Base-by-base conservation (phyloP, 2,797 vertebrate species). In the Passerculus sandwichensis region DNA sequence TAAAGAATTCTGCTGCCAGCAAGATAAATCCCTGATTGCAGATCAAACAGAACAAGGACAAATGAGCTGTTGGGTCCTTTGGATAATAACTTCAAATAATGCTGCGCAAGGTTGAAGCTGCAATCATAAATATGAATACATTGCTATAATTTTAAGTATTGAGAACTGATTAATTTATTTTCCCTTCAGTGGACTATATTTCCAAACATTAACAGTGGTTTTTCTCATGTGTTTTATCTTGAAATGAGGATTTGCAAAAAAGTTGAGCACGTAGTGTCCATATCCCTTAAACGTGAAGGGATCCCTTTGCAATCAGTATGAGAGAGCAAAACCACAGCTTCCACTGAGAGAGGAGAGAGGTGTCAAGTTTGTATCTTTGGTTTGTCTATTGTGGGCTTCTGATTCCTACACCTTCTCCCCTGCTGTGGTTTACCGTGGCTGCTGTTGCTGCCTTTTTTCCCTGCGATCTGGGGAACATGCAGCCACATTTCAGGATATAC, bases 261-360 rank as follows among this genome's bases (percentile, higher is more conserved):
- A 23, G 22, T 20, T 53, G 47, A 67, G 27, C 13, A 29, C 0
- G 0, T 7, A 6, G 40, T 10, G 16, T 47, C 7, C 19, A 9
- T 5, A 29, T 11, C 11, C 40, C 47, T 61, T 14, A 40, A 40
- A 38, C 9, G 3, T 1, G 11, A 25, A 69, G 30, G 16, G 10
- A 32, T 77, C 11, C 17, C 26, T 42, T 34, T 74, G 30, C 64
- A 50, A 36, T 54, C 42, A 26, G 11, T 6, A 6, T 0, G 1
- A 51, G 34, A 42, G 4, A 19, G 51, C 34, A 85, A 19, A 85
- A 19, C 27, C 6, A 4, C n/a, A 53, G 17, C 26, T 86, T 45
- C 53, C 27, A 5, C 7, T 71, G 50, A 32, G 51, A 53, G 18
- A 54, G 51, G 8, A 56, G 26, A 38, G 32, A 45, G 20, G 27